Conservation (phyloP, 1,140 invertebrate species). For the Sogatella furcifera region DNA sequence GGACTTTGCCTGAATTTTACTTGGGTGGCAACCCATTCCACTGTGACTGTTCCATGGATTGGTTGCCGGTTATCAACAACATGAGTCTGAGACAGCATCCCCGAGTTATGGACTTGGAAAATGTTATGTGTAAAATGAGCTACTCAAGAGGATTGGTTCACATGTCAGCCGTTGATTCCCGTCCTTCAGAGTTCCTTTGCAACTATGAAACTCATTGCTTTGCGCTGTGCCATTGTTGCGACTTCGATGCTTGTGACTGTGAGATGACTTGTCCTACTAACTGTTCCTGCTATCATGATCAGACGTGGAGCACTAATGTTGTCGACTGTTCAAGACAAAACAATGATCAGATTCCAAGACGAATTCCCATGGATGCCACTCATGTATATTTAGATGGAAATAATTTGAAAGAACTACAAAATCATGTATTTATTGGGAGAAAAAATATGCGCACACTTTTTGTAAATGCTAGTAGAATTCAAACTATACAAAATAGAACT, state of each 20-base stretch:
- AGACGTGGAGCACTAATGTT: slow-evolving; percentile 85
- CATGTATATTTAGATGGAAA: slow-evolving; percentile 87
- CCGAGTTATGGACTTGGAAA: slow-evolving; percentile 73
- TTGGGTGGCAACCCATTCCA: slow-evolving; percentile 81
- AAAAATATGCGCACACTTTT: slow-evolving; percentile 79
- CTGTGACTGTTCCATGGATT: slow-evolving; percentile 88
- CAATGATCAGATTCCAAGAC: slow-evolving; percentile 61
- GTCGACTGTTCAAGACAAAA: slow-evolving; percentile 76
- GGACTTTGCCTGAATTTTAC: slow-evolving; percentile 71
- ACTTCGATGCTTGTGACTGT: slow-evolving; percentile 90
- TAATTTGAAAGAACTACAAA: slow-evolving; percentile 67
- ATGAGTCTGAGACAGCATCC: slow-evolving; percentile 73
- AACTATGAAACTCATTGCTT: slow-evolving; percentile 88
- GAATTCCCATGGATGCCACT: slow-evolving; percentile 88
- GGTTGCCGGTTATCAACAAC: slow-evolving; percentile 78
- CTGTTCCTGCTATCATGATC: slow-evolving; percentile 85
- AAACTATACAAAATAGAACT: slow-evolving; percentile 80
- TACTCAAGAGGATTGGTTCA: slow-evolving; percentile 56
- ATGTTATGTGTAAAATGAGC: slow-evolving; percentile 72
- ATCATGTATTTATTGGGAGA: slow-evolving; percentile 82
- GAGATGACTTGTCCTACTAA: slow-evolving; percentile 88
- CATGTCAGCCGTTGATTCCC: slow-evolving; percentile 49
- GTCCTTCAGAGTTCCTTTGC: slow-evolving; percentile 76
- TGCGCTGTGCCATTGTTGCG: slow-evolving; percentile 84
- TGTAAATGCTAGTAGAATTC: slow-evolving; percentile 75